A percentile compares a stretch with the other conserved stretches of the same genome.
These are phyloP conservation scores for Agriotes lineatus DNA, from an alignment of 2,888 invertebrate species.

Conservation along the genomic window DNA sequence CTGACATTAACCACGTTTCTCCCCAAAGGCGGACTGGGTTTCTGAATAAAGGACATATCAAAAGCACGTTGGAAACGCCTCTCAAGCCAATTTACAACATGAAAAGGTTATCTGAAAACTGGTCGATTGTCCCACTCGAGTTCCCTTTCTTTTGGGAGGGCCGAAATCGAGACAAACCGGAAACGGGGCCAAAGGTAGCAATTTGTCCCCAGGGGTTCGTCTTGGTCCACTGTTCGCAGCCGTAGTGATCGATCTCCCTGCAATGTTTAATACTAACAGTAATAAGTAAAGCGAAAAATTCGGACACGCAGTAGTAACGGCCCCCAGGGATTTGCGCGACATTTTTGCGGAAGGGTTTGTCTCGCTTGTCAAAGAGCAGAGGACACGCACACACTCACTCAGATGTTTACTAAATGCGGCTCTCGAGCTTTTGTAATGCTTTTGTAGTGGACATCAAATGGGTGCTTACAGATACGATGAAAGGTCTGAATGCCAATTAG, in stretches of 20 bases:
- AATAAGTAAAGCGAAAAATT: constrained; percentile 4
- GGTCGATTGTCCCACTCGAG: constrained; percentile 25
- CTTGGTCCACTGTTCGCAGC: constrained; percentile 26
- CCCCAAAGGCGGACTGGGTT: neutral
- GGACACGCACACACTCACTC: constrained; percentile 51
- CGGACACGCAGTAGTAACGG: neutral
- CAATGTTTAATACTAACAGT: constrained; percentile 8
- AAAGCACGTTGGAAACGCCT: constrained; percentile 34
- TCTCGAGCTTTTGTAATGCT: constrained; percentile 50
- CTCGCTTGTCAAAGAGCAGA: constrained; percentile 44
- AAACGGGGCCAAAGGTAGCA: constrained; percentile 47
- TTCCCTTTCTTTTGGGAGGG: constrained; percentile 27
- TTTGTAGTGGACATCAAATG: constrained; percentile 55
- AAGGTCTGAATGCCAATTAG: constrained; percentile 44
- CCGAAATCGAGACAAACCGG: constrained; percentile 42
- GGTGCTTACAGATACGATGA: constrained; percentile 39
- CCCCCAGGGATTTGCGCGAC: constrained; percentile 13
- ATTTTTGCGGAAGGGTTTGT: constrained; percentile 32
- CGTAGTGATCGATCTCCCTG: constrained; percentile 28
- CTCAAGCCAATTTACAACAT: constrained; percentile 27
- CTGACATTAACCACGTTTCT: constrained; percentile 27
- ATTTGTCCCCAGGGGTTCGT: constrained; percentile 48
- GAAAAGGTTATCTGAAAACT: constrained; percentile 24
- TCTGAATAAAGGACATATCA: constrained; percentile 28
- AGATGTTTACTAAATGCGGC: constrained; percentile 55